phyloP scores from a whole-genome alignment of 1,140 invertebrate genomes.

The Steinernema feltiae region DNA sequence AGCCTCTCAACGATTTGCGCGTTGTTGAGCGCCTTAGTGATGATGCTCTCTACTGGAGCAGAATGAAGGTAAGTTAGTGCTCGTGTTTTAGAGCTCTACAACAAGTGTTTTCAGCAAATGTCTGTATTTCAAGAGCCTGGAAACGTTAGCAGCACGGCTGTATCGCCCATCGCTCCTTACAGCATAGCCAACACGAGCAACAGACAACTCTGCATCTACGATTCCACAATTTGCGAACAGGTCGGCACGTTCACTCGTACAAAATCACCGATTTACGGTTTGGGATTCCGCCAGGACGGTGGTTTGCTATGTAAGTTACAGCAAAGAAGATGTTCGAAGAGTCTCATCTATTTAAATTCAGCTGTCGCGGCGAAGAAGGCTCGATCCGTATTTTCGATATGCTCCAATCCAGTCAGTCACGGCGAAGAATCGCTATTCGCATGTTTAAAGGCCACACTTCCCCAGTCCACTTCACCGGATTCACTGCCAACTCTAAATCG shows the following conservation, averaged over 20 bases:
- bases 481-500: conserved; percentile 71
- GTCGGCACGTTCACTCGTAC: conserved; percentile 34
- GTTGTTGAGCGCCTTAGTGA: conserved; percentile 29
- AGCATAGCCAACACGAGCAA: conserved; percentile 42
- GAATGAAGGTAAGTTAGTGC: conserved; percentile 45
- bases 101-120: conserved; percentile 38
- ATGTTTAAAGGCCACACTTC: conserved; percentile 66
- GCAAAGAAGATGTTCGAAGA: neutral
- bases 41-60: conserved; percentile 49
- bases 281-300: conserved; percentile 47
- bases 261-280: conserved; percentile 38
- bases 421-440: conserved; percentile 69
- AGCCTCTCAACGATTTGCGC: conserved; percentile 19
- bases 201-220: conserved; percentile 31
- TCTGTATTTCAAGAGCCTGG: conserved; percentile 54
- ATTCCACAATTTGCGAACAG: conserved; percentile 40
- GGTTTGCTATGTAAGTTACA: conserved; percentile 29
- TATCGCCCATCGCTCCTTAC: conserved; percentile 43
- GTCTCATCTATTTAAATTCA: neutral
- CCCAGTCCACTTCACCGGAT: conserved; percentile 70
- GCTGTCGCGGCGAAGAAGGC: conserved; percentile 76
- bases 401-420: conserved; percentile 57
- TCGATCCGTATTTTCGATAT: conserved; percentile 81
- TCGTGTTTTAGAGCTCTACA: neutral
- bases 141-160: conserved; percentile 38